Evolutionary conservation across 2,113 vertebrate species (phyloP).

Genomic region (Alligator sinensis): DNA sequence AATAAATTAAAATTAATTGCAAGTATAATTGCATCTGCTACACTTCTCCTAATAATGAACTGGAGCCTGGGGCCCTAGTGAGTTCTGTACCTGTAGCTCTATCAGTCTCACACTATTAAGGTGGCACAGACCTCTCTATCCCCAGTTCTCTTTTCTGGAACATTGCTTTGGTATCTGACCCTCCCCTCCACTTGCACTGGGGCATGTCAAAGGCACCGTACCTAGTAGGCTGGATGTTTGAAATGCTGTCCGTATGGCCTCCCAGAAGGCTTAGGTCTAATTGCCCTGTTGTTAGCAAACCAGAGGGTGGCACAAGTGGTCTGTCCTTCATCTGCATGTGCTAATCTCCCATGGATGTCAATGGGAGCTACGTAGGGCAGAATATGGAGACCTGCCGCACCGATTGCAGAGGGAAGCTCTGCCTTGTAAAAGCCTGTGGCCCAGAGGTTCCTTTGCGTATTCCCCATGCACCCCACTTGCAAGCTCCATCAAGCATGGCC

Average conservation of each 20-base stretch:
- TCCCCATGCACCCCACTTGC: not conserved
- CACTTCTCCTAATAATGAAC: not conserved
- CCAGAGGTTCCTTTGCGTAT: not conserved
- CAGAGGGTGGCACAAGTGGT: not conserved
- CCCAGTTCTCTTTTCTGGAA: fast-evolving
- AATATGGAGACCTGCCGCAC: not conserved
- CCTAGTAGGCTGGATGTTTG: not conserved
- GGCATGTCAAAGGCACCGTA: not conserved
- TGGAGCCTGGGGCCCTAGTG: fast-evolving
- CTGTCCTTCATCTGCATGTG: not conserved
- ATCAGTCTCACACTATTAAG: not conserved
- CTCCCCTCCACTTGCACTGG: not conserved
- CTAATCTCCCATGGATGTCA: not conserved
- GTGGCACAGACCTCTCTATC: not conserved
- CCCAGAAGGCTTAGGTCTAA: not conserved
- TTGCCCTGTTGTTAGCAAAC: not conserved
- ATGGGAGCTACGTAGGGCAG: not conserved
- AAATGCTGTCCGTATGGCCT: not conserved
- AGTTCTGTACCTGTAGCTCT: not conserved
- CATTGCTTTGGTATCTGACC: not conserved
- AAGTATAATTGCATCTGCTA: not conserved
- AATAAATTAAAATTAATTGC: not conserved
- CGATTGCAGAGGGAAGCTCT: not conserved
- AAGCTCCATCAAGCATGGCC: not conserved
- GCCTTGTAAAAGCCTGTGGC: not conserved